Percentiles rank a stretch among this genome's conserved stretches.
Conservation (phyloP, 2,797 vertebrate genomes). For the Arnoldichthys spilopterus region DNA sequence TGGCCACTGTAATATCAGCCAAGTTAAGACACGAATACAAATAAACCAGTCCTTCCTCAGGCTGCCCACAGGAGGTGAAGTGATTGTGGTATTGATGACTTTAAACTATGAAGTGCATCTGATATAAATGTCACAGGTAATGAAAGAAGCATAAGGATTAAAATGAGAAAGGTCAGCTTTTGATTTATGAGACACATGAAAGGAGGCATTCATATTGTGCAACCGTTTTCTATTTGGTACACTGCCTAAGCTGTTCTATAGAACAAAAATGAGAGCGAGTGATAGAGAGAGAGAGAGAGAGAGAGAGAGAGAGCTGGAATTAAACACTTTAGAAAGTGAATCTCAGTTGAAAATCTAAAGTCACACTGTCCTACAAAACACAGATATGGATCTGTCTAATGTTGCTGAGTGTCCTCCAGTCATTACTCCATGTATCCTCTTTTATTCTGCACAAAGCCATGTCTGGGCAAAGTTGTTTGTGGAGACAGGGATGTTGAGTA, state of each 20-base stretch:
- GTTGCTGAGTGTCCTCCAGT: slow-evolving; percentile 19
- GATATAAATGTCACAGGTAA: neutral
- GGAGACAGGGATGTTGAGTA: slow-evolving; percentile 21
- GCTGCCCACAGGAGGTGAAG: neutral
- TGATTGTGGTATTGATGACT: neutral
- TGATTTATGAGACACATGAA: neutral
- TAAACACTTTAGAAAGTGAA: slow-evolving; percentile 13
- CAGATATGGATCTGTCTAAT: neutral
- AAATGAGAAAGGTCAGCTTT: slow-evolving; percentile 1
- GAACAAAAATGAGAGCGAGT: too few relatives aligned
- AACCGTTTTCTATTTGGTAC: neutral
- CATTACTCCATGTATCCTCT: slow-evolving; percentile 20
- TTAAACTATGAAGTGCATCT: neutral
- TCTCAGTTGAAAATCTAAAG: slow-evolving; percentile 6
- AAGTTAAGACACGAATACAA: neutral
- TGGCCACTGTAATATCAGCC: neutral
- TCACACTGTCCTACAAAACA: neutral
- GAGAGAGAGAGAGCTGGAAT: slow-evolving; percentile 20
- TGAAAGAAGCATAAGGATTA: neutral
- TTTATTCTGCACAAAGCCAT: slow-evolving; percentile 25
- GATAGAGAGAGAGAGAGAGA: too few relatives aligned
- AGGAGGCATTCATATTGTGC: too few relatives aligned
- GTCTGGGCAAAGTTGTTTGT: neutral
- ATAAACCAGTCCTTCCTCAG: neutral
- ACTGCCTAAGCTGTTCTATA: slow-evolving; percentile 2